A percentile compares a stretch with the other conserved stretches of the same genome.
These are phyloP conservation scores for Dinocampus coccinellae DNA, from an alignment of 2,888 invertebrate species.

Conservation along the genomic window DNA sequence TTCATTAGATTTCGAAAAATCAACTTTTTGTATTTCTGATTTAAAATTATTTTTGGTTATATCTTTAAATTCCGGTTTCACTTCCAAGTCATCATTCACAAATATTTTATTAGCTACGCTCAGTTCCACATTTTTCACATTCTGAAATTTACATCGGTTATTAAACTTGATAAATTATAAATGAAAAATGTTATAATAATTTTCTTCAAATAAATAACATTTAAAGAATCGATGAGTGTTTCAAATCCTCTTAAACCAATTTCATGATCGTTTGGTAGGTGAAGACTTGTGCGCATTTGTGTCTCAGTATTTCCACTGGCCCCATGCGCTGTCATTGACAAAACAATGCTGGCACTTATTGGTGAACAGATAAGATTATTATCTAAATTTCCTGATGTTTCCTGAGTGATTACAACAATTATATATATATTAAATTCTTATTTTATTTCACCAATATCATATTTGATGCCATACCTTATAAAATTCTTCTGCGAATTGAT, in stretches of 20 bases:
- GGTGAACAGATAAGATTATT: slow-evolving; percentile 21
- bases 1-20: slow-evolving; percentile 73
- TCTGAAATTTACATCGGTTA: slow-evolving; percentile 44
- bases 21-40: slow-evolving; percentile 75
- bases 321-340: slow-evolving; percentile 61
- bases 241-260: slow-evolving; percentile 49
- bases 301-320: slow-evolving; percentile 55
- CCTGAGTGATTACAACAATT: neutral
- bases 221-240: slow-evolving; percentile 51
- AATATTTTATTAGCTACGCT: slow-evolving; percentile 83
- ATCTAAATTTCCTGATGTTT: neutral
- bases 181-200: neutral
- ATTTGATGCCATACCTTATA: slow-evolving; percentile 12
- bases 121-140: slow-evolving; percentile 73
- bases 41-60: slow-evolving; percentile 76
- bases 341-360: slow-evolving; percentile 53
- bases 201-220: slow-evolving; percentile 46
- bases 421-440: neutral
- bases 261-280: slow-evolving; percentile 49
- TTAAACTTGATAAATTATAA: neutral
- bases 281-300: slow-evolving; percentile 53
- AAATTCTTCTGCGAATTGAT: slow-evolving; percentile 26
- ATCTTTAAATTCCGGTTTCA: slow-evolving; percentile 72
- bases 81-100: slow-evolving; percentile 70
- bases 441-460: neutral